Evolutionary conservation across 2,113 vertebrate species (phyloP).

Genomic region (Parus major): DNA sequence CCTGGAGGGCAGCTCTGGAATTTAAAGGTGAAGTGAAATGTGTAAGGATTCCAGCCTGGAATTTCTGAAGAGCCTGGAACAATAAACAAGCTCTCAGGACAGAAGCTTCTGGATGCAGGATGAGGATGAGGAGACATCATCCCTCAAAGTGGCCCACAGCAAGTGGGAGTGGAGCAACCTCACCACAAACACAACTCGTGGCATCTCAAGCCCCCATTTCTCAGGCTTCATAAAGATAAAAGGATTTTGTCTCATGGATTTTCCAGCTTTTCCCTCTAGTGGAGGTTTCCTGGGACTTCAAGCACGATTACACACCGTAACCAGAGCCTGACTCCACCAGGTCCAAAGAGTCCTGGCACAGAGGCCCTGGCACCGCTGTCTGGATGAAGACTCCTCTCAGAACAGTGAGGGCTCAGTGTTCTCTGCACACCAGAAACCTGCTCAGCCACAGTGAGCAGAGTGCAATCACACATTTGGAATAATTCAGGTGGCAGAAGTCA

Average conservation of each 20-base stretch:
- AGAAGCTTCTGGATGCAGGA: not conserved
- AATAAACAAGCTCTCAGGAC: constrained; percentile 7
- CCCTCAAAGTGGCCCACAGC: accelerated
- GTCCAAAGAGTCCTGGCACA: not conserved
- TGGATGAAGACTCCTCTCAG: not conserved
- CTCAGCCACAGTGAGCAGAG: not conserved
- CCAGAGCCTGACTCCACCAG: not conserved
- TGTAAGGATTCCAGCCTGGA: not conserved
- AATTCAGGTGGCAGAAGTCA: not conserved
- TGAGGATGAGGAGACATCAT: not conserved
- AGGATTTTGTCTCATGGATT: not conserved
- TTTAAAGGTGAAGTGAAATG: not conserved
- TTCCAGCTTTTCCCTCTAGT: not conserved
- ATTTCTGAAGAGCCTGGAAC: not conserved
- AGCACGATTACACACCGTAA: not conserved
- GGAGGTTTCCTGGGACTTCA: not conserved
- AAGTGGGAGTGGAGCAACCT: not conserved
- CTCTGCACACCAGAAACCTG: not conserved
- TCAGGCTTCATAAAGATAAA: not conserved
- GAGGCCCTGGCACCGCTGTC: not conserved
- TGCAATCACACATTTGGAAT: not conserved
- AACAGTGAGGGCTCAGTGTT: not conserved
- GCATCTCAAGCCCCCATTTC: not conserved
- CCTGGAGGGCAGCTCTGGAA: not conserved
- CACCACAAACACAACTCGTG: not conserved